Conservation (phyloP, 2,888 invertebrate species). For the Caenorhabditis plicata region DNA sequence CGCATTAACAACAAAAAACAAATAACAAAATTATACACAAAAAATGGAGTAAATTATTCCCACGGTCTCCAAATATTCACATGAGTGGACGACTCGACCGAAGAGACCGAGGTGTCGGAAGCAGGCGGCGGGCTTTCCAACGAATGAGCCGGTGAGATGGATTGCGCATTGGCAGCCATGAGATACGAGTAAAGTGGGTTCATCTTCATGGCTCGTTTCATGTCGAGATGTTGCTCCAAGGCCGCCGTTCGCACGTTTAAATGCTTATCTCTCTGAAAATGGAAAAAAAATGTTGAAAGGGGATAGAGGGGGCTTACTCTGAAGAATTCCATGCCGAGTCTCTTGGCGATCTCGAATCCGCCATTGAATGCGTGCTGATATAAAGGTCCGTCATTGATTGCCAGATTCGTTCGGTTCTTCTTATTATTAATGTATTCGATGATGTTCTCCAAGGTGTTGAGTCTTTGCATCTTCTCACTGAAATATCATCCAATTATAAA, state of each 20-base stretch:
- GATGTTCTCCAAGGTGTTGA: slow-evolving; percentile 25
- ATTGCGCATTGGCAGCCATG: slow-evolving; percentile 1
- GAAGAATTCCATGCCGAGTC: slow-evolving; percentile 12
- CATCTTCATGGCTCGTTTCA: slow-evolving; percentile 2
- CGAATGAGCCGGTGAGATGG: slow-evolving; percentile 26
- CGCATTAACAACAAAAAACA: too few relatives aligned
- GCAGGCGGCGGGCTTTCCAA: slow-evolving; percentile 22
- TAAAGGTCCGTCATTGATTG: slow-evolving; percentile 15
- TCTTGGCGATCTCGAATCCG: slow-evolving; percentile 19
- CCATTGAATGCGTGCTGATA: slow-evolving; percentile 15
- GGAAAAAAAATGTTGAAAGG: too few relatives aligned
- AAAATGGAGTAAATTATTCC: slow-evolving; percentile 1
- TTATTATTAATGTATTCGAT: slow-evolving; percentile 25
- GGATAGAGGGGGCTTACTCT: too few relatives aligned
- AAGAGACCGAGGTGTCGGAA: slow-evolving; percentile 24
- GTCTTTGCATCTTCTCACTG: slow-evolving; percentile 33
- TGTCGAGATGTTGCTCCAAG: slow-evolving; percentile 11
- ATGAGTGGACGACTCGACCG: slow-evolving; percentile 14
- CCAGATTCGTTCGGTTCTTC: slow-evolving; percentile 12
- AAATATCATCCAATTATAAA: slow-evolving; percentile 1
- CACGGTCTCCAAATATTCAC: slow-evolving; percentile 8
- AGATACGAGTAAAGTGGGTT: slow-evolving; percentile 4
- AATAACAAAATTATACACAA: too few relatives aligned
- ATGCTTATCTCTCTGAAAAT: slow-evolving; percentile 15
- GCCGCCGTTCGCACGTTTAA: slow-evolving; percentile 9